Conservation (phyloP, 2,888 invertebrate species). For the Acronicta aceris region DNA sequence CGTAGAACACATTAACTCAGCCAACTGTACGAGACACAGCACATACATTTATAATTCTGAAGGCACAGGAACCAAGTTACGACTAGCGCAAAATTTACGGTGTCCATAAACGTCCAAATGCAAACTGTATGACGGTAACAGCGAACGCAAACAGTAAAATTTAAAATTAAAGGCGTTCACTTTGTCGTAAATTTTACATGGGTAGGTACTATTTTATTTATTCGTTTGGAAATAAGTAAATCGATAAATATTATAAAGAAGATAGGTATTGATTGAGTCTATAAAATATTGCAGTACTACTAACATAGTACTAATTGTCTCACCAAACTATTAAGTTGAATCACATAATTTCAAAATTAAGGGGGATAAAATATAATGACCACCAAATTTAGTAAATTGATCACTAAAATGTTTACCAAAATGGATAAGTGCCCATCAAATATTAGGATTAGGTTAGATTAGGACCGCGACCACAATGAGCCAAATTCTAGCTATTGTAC, state of each 20-base stretch:
- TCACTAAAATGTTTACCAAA: too few relatives aligned
- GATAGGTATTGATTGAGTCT: background rate
- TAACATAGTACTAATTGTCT: too few relatives aligned
- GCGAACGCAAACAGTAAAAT: conserved; percentile 47
- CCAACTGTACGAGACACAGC: conserved; percentile 23
- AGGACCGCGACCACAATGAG: too few relatives aligned
- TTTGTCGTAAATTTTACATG: conserved; percentile 50
- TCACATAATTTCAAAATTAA: too few relatives aligned
- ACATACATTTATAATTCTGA: conserved; percentile 50
- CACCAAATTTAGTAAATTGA: too few relatives aligned
- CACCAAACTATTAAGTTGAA: too few relatives aligned
- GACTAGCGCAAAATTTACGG: conserved; percentile 58
- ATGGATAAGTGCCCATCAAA: too few relatives aligned
- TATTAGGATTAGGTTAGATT: too few relatives aligned
- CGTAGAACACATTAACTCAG: conserved; percentile 30
- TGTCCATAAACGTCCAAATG: conserved; percentile 59
- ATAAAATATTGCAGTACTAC: too few relatives aligned
- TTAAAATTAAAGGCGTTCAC: conserved; percentile 52
- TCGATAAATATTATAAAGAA: conserved; percentile 18
- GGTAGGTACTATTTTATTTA: conserved; percentile 34
- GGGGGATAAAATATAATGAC: too few relatives aligned
- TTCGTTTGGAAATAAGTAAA: conserved; percentile 16
- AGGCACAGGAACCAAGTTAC: conserved; percentile 58
- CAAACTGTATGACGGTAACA: conserved; percentile 52
- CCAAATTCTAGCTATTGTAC: too few relatives aligned